These are phyloP conservation scores for Drosophila ogumai DNA, from an alignment of 1,140 invertebrate genomes.

Conservation along the genomic window DNA sequence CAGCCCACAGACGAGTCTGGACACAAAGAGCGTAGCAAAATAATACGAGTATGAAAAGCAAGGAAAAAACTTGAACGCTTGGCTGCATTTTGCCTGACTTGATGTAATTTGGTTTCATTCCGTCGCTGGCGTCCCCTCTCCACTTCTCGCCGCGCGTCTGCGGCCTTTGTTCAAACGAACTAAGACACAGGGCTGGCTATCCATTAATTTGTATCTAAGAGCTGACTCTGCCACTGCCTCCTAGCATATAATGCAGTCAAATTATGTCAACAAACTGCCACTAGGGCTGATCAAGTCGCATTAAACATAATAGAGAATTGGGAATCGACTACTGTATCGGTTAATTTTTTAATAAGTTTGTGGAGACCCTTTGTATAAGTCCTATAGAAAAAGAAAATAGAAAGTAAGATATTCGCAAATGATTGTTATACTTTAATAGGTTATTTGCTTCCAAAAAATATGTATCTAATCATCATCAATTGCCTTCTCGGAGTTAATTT, in stretches of 20 bases:
- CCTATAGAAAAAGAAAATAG: too few relatives aligned
- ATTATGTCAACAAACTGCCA: conserved; percentile 59
- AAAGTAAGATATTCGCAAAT: background rate
- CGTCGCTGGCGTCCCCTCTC: conserved; percentile 24
- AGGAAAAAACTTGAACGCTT: conserved; percentile 65
- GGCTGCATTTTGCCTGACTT: conserved; percentile 78
- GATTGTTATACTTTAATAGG: background rate
- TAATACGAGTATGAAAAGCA: conserved; percentile 22
- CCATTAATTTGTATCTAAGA: conserved; percentile 58
- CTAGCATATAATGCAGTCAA: conserved; percentile 33
- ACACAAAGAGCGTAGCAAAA: conserved; percentile 74
- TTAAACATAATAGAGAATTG: too few relatives aligned
- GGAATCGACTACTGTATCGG: too few relatives aligned
- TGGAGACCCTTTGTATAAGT: background rate
- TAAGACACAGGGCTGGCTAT: conserved; percentile 48
- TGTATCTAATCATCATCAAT: background rate
- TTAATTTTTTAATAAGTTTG: background rate
- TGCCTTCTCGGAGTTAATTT: background rate
- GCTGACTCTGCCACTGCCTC: conserved; percentile 13
- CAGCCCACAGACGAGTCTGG: conserved; percentile 60
- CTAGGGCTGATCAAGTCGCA: background rate
- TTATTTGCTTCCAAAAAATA: background rate
- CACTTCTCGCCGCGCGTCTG: conserved; percentile 12
- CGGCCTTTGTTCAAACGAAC: conserved; percentile 31
- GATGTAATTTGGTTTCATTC: conserved; percentile 75